A percentile compares a stretch with the other conserved stretches of the same genome.
Evolutionary conservation across 2,888 invertebrate genomes (phyloP).

Genomic region (Hirtodrosophila trivittata): DNA sequence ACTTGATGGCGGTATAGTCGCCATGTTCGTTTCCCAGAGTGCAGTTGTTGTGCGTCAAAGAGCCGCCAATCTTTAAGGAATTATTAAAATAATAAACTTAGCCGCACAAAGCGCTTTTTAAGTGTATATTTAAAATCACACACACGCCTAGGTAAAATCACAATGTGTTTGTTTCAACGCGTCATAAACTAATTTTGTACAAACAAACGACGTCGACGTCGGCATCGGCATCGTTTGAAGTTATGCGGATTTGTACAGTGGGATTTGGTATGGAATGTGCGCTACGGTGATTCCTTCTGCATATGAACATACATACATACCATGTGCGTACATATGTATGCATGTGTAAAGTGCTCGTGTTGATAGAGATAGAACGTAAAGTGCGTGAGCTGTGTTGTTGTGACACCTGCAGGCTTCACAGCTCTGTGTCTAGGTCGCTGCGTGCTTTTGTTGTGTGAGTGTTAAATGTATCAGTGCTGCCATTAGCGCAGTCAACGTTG

Average conservation of each 20-base stretch:
- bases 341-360: slow-evolving; percentile 10
- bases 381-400: slow-evolving; percentile 30
- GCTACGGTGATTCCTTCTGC: slow-evolving; percentile 48
- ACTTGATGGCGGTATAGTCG: slow-evolving; percentile 50
- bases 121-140: slow-evolving; percentile 56
- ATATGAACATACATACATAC: neutral
- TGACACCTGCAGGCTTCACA: slow-evolving; percentile 59
- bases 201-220: slow-evolving; percentile 63
- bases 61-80: slow-evolving; percentile 56
- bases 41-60: slow-evolving; percentile 75
- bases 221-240: slow-evolving; percentile 53
- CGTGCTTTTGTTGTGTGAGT: slow-evolving; percentile 2
- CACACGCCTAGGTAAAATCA: slow-evolving; percentile 12
- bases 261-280: slow-evolving; percentile 57
- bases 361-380: slow-evolving; percentile 23
- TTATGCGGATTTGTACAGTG: slow-evolving; percentile 55
- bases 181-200: slow-evolving; percentile 74
- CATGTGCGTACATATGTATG: neutral
- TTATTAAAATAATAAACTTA: slow-evolving; percentile 76
- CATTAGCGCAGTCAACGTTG: slow-evolving; percentile 59
- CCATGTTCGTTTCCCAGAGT: slow-evolving; percentile 51
- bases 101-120: slow-evolving; percentile 66
- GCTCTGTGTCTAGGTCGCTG: slow-evolving; percentile 17
- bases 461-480: slow-evolving; percentile 40
- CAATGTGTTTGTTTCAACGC: slow-evolving; percentile 31